Evolutionary conservation across 2,113 vertebrate genomes (phyloP).

Genomic region (Laticauda colubrina): DNA sequence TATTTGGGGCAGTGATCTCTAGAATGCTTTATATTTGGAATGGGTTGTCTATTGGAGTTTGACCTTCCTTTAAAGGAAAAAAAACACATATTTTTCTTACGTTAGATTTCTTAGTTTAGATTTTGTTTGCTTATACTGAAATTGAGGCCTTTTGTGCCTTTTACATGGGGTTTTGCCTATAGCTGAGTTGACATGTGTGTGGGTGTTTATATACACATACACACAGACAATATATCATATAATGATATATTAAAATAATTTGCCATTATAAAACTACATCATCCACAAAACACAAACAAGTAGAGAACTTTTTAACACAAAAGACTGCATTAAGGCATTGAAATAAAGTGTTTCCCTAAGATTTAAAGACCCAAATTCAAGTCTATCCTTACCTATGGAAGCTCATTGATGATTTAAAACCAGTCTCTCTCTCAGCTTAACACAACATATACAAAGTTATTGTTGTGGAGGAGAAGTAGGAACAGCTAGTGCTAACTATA

Average conservation of each 20-base stretch:
- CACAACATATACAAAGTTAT: background rate
- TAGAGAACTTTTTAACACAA: background rate
- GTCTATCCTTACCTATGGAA: background rate
- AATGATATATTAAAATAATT: background rate
- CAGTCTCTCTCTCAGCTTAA: background rate
- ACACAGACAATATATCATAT: background rate
- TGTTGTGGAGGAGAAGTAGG: background rate
- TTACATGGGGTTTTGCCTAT: background rate
- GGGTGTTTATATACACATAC: too few species aligned
- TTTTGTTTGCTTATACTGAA: background rate
- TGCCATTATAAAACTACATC: background rate
- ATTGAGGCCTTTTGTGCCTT: background rate
- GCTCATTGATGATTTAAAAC: background rate
- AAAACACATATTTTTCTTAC: background rate
- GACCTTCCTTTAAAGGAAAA: background rate
- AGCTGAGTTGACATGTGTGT: background rate
- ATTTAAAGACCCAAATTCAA: background rate
- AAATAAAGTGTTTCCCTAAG: background rate
- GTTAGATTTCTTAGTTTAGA: background rate
- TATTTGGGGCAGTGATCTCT: background rate
- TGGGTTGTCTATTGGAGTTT: background rate
- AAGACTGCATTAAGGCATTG: background rate
- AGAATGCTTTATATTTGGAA: background rate
- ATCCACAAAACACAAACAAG: background rate
- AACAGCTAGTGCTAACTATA: background rate